Evolutionary conservation across 30 jellyfish, hydroid and myxozoan genomes (phyloP), one percentile per base, ranked within the genome.

Genomic region (Hydra vulgaris): DNA sequence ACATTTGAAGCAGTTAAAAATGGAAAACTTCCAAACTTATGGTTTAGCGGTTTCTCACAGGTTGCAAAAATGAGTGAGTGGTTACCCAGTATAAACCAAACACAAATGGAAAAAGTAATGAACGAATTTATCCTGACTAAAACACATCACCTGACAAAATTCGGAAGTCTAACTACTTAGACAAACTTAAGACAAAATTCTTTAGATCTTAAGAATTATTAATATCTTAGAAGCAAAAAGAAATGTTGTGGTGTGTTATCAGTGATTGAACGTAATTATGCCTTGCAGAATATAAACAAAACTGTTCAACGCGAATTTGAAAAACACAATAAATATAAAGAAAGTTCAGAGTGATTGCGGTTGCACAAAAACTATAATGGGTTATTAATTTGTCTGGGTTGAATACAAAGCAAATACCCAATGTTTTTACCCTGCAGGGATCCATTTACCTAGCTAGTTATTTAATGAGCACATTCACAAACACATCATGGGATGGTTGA

Each of bases 41-140:
- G 96, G 96, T 83, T 83, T 82, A 20, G 83, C 23, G 96, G 96
- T 8, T 95, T 89, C 72, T 72, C 79, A 18, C 83, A 95, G 96
- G 5, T 86, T 83, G 79, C 76, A 21, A 81, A 81, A 23, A 78
- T 72, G 76, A 67, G 61, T 22, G 83, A 80, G 27, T 86, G 95
- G 95, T 94, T 89, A 40, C 61, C 61, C 61, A 40, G 12, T 40
- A 40, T 40, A 40, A 12, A 3, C 12, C 61, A 40, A 3, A 40
- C 61, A 40, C 61, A 40, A 40, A 40, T 5, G 61, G 5, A 40
- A 66, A 80, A 85, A 81, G 56, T 20, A 23, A 78, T 74, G 26
- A 68, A 84, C 68, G 85, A 70, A n/a, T 80, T 81, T 20, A 83
- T 7, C 25, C 26, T 85, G 5, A 79, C 84, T 21, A 55, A 83